Base-by-base conservation (phyloP, 2,113 vertebrate species). In the Grallaria varia region DNA sequence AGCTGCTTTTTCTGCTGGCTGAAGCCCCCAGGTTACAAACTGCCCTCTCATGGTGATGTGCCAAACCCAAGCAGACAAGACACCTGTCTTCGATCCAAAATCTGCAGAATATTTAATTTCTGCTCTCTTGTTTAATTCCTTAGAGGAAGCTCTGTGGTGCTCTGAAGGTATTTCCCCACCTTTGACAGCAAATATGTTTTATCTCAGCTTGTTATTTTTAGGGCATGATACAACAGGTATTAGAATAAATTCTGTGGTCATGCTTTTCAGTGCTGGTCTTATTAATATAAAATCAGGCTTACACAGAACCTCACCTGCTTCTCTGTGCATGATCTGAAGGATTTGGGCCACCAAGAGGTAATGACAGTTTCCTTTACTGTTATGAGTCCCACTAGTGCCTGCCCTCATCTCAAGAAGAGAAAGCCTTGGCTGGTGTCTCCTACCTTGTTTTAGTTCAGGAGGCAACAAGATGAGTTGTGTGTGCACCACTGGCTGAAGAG, bases 141-240 rank as follows among this genome's bases (percentile, higher is more conserved):
- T 55, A 47, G 47, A 91, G 35, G 64, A 83, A 86, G 33, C 55
- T n/a, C 75, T 81, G 72, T 87, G 66, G 83, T 60, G 93, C 88
- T 81, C 18, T 8, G 66, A 82, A 92, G 93, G 80, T 68, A 55
- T 90, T 90, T 85, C 60, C 75, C 81, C n/a, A 42, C 80, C 45
- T 96, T 86, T 92, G 68, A 55, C 76, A 80, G 50, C 82, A 76
- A 69, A 55, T 64, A n/a, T 11, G n/a, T 87, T 87, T 92, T 88
- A 88, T 89, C 82, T 92, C 35, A 33, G 47, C 40, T 77, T 90
- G 44, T 84, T 92, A 39, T 71, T 87, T 91, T 75, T 80, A 84
- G 40, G 49, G 49, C 42, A 47, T 93, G 64, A 49, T 63, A 25
- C 8, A 5, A 59, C 66, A 71, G 15, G 20, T 84, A 56, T 84